Percentiles rank a stretch among this genome's conserved stretches.
Evolutionary conservation across 2,113 vertebrate genomes (phyloP).

Genomic region (Cynoglossus semilaevis): DNA sequence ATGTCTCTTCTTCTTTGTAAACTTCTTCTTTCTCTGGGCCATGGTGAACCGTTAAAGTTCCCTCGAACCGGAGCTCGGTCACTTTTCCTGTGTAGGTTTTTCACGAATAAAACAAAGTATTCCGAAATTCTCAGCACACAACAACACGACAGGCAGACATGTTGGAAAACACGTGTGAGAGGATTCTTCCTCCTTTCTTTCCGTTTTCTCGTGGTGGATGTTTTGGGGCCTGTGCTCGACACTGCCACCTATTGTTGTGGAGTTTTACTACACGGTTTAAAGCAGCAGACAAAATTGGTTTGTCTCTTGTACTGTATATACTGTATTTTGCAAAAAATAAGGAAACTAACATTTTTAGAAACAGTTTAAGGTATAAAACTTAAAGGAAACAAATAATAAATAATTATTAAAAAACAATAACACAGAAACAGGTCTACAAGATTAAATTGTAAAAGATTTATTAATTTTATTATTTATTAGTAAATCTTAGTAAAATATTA

Average conservation of each 20-base stretch:
- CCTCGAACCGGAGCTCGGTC: not conserved
- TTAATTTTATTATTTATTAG: no score
- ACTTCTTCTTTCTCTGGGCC: constrained; percentile 77
- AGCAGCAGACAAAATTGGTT: no score
- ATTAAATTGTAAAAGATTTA: no score
- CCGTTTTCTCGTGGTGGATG: not conserved
- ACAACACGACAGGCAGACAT: constrained; percentile 53
- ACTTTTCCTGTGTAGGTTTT: not conserved
- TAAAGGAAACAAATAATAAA: no score
- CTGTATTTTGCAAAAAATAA: no score
- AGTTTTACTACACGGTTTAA: not conserved
- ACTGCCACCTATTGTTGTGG: constrained; percentile 38
- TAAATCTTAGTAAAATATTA: no score
- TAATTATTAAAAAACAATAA: no score
- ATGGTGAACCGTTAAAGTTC: constrained; percentile 40
- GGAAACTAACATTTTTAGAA: no score
- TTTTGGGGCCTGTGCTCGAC: not conserved
- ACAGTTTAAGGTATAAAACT: no score
- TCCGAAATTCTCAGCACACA: constrained; percentile 1
- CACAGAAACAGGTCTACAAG: no score
- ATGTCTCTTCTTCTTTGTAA: constrained; percentile 72
- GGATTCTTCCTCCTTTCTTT: constrained; percentile 24
- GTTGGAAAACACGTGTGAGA: constrained; percentile 68
- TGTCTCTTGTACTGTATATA: no score
- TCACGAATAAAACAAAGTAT: not conserved